phyloP scores from a whole-genome alignment of 2,797 vertebrate species.

The Myotis myotis region DNA sequence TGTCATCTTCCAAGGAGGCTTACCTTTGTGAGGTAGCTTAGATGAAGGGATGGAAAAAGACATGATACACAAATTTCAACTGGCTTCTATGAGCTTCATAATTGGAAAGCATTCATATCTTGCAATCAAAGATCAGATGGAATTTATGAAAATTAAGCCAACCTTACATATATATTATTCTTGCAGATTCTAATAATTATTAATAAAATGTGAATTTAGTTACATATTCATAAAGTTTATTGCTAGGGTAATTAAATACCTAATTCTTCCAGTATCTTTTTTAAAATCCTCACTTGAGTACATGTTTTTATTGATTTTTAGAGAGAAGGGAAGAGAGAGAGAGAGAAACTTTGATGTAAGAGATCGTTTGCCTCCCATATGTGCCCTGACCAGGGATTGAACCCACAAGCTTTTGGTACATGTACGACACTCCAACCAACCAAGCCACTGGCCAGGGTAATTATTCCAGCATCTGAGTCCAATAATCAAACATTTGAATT shows the following conservation, averaged over 20 bases:
- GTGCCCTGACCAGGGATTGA: neutral
- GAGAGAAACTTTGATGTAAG: neutral
- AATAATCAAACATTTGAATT: conserved; percentile 10
- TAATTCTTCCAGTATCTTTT: neutral
- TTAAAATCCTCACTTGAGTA: neutral
- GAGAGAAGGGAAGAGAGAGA: neutral
- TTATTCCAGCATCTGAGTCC: neutral
- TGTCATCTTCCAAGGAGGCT: neutral
- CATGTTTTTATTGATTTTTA: neutral
- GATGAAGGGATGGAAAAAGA: neutral
- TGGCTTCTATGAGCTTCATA: neutral
- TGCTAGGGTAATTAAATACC: neutral
- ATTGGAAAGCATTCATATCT: neutral
- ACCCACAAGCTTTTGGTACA: neutral
- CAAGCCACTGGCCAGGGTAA: neutral
- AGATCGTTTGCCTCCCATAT: neutral
- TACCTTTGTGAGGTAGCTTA: neutral
- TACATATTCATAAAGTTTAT: conserved; percentile 12
- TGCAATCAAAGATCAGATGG: neutral
- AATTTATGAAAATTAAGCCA: conserved; percentile 1
- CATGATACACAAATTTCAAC: neutral
- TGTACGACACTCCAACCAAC: neutral
- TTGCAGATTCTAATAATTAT: neutral
- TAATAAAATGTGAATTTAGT: conserved; percentile 12
- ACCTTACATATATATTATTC: neutral